phyloP scores from a whole-genome alignment of 2,888 invertebrate species.

The Archips crataeganus region DNA sequence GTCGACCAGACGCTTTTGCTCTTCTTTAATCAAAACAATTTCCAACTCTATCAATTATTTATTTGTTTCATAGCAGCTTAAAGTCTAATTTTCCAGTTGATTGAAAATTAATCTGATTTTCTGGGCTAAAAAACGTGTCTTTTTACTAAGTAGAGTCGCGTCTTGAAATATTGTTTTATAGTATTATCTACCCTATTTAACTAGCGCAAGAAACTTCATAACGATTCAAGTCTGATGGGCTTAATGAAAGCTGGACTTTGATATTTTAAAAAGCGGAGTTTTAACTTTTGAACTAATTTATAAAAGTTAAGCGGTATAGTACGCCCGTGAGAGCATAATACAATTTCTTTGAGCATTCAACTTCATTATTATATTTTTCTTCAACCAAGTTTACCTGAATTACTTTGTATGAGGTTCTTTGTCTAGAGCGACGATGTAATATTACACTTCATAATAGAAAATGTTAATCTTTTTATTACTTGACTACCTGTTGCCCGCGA shows the following conservation, averaged over 20 bases:
- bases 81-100: too few relatives aligned
- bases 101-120: too few relatives aligned
- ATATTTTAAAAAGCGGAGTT: constrained; percentile 18
- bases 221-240: neutral
- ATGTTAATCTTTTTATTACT: too few relatives aligned
- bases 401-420: constrained; percentile 7
- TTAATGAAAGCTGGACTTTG: constrained; percentile 27
- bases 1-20: too few relatives aligned
- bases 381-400: constrained; percentile 13
- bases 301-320: constrained; percentile 26
- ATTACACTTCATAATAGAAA: too few relatives aligned
- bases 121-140: too few relatives aligned
- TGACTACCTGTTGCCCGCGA: too few relatives aligned
- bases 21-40: too few relatives aligned
- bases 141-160: too few relatives aligned
- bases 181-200: neutral
- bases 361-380: constrained; percentile 22
- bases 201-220: neutral
- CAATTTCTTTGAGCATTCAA: constrained; percentile 18
- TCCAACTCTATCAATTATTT: too few relatives aligned
- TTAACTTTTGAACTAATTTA: constrained; percentile 15
- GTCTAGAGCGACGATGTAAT: neutral
- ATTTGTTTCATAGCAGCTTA: too few relatives aligned
- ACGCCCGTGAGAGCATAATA: constrained; percentile 22
- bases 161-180: too few relatives aligned